Evolutionary conservation across 2,113 vertebrate genomes (phyloP).

Genomic region (Falcunculus frontatus): DNA sequence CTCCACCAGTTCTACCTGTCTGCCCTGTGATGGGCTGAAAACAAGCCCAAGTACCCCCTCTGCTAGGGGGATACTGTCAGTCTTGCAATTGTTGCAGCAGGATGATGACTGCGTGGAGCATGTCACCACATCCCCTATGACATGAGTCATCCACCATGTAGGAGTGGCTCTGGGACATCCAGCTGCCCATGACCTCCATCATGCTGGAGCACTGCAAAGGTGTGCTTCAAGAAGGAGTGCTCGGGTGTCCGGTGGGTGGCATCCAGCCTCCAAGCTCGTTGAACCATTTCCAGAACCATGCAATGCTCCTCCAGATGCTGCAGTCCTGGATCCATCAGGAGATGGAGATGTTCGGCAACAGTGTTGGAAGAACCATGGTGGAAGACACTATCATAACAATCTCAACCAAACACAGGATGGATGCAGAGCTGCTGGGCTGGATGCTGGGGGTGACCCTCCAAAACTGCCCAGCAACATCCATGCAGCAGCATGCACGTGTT

Average conservation of each 20-base stretch:
- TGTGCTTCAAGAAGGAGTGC: neutral
- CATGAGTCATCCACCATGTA: no score
- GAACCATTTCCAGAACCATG: neutral
- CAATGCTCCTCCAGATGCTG: neutral
- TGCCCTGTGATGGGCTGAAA: neutral
- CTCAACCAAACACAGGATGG: neutral
- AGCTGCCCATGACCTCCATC: neutral
- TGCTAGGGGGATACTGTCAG: neutral
- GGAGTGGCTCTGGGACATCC: neutral
- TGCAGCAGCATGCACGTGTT: fast-evolving
- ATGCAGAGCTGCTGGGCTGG: neutral
- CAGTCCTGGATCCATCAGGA: neutral
- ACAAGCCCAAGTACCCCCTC: fast-evolving
- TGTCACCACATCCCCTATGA: fast-evolving
- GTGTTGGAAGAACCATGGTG: neutral
- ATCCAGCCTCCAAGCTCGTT: neutral
- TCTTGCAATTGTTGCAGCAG: neutral
- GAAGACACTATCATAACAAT: neutral
- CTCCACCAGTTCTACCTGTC: neutral
- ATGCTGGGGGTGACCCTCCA: neutral
- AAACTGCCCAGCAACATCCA: neutral
- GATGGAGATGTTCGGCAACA: neutral
- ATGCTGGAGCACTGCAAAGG: neutral
- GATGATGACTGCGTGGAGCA: neutral
- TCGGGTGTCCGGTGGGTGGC: neutral